phyloP scores from a whole-genome alignment of 2,113 vertebrate species.

The Chunga burmeisteri region DNA sequence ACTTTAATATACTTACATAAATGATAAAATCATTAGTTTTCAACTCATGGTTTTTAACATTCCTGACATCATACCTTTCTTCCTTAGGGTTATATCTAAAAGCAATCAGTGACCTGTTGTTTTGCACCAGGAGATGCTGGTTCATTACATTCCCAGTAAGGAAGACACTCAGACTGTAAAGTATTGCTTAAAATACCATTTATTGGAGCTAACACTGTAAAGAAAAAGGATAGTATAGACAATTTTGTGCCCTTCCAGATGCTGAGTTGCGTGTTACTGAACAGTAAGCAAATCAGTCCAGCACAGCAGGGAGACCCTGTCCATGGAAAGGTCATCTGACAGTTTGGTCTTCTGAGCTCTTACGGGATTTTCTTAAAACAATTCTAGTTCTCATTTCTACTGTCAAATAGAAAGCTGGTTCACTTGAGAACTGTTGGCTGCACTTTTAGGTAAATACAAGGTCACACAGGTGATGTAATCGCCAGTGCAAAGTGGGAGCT shows the following conservation, averaged over 20 bases:
- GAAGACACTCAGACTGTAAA: background rate
- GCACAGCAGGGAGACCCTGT: background rate
- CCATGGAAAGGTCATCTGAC: background rate
- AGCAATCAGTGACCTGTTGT: background rate
- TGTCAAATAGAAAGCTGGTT: background rate
- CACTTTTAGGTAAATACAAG: background rate
- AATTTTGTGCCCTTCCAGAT: background rate
- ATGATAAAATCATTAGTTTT: background rate
- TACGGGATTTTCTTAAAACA: background rate
- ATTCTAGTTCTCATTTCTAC: background rate
- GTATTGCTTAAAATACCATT: background rate
- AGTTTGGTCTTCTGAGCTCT: background rate
- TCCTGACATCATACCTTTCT: background rate
- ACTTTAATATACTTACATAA: background rate
- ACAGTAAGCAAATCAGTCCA: background rate
- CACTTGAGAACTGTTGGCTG: background rate
- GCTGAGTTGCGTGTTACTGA: background rate
- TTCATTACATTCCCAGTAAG: background rate
- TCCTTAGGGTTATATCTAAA: background rate
- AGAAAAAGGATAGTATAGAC: background rate
- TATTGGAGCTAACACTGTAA: background rate
- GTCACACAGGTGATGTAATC: too few species aligned
- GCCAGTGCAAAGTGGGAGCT: rapidly evolving
- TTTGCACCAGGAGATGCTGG: background rate
- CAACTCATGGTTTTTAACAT: background rate